These are phyloP conservation scores for Marmota monax DNA, from an alignment of 2,113 vertebrate genomes.

Conservation along the genomic window DNA sequence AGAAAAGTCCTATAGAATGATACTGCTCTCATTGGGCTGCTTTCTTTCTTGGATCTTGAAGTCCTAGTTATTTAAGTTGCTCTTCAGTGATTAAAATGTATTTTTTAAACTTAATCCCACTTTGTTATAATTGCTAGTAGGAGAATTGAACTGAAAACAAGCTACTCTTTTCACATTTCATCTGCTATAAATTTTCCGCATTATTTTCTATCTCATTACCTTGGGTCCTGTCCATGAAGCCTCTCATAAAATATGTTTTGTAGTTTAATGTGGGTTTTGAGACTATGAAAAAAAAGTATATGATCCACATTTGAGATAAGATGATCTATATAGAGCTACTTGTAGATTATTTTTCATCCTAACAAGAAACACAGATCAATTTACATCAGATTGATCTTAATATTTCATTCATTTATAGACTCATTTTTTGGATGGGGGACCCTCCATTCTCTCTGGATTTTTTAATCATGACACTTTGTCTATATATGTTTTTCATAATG, in stretches of 20 bases:
- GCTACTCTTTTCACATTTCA: not conserved
- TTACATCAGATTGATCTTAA: not conserved
- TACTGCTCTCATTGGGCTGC: not conserved
- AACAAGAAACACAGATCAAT: not conserved
- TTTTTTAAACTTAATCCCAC: not conserved
- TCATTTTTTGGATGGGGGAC: not conserved
- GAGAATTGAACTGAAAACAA: not conserved
- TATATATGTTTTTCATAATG: not conserved
- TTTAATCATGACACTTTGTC: not conserved
- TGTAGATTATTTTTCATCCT: not conserved
- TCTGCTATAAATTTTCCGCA: not conserved
- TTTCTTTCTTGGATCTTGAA: not conserved
- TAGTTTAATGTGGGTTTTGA: not conserved
- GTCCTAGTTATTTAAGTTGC: not conserved
- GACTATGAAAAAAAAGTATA: not conserved
- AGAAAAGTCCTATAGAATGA: not conserved
- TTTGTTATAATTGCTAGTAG: not conserved
- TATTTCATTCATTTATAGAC: not conserved
- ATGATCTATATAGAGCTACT: not conserved
- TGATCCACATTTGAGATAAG: not conserved
- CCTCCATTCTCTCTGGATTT: not conserved
- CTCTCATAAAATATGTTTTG: not conserved
- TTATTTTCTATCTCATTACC: slow-evolving; percentile 16
- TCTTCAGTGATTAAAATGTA: not conserved
- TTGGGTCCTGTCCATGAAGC: not conserved